These are phyloP conservation scores for Xenentodon cancila DNA, from an alignment of 2,797 vertebrate species.

Conservation along the genomic window DNA sequence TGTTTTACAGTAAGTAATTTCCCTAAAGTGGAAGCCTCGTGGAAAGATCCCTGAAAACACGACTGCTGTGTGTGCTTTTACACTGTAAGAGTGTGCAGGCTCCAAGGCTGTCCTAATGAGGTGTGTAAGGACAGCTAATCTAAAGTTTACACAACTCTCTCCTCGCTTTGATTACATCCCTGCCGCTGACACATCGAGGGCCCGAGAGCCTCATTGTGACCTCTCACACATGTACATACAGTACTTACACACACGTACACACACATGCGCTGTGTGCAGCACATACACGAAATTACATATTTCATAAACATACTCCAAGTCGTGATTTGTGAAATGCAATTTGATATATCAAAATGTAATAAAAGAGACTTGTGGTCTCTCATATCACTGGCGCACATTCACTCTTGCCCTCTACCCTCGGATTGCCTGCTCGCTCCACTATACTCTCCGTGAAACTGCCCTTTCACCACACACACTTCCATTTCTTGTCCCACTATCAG, in stretches of 20 bases:
- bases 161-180: slow-evolving; percentile 55
- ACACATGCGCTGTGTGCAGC: slow-evolving; percentile 16
- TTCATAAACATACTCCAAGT: slow-evolving; percentile 2
- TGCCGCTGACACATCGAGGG: slow-evolving; percentile 45
- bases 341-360: neutral
- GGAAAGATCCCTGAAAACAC: too few relatives aligned
- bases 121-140: slow-evolving; percentile 66
- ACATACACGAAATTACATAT: neutral
- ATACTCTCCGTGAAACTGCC: too few relatives aligned
- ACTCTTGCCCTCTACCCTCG: slow-evolving; percentile 4
- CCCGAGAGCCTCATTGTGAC: slow-evolving; percentile 25
- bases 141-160: slow-evolving; percentile 69
- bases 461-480: slow-evolving; percentile 16
- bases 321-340: slow-evolving; percentile 4
- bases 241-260: neutral
- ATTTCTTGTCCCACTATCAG: slow-evolving; percentile 38
- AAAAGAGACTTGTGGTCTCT: neutral
- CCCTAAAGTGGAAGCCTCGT: too few relatives aligned
- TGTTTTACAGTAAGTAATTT: too few relatives aligned
- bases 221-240: slow-evolving; percentile 18
- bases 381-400: slow-evolving; percentile 1
- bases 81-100: neutral
- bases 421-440: slow-evolving; percentile 13
- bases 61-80: too few relatives aligned
- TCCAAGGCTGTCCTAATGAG: slow-evolving; percentile 59